Percentiles rank a stretch among this genome's conserved stretches.
These are phyloP conservation scores for Cyanoramphus novaezelandiae DNA, from an alignment of 2,113 vertebrate genomes.

Conservation along the genomic window DNA sequence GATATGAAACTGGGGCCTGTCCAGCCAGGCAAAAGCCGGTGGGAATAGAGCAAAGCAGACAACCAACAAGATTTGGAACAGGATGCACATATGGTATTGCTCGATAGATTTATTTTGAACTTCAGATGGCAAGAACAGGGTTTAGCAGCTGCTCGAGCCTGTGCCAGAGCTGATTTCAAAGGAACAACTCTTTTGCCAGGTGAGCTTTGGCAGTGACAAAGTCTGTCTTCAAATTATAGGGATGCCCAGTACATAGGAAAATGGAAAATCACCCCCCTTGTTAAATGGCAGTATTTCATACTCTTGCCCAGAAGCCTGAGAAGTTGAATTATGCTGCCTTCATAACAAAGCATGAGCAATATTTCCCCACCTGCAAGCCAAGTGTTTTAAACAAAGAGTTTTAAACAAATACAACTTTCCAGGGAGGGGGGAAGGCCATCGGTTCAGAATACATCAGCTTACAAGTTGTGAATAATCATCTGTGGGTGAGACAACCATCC, in stretches of 20 bases:
- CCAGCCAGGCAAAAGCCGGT: not conserved
- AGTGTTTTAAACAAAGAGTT: conserved; percentile 53
- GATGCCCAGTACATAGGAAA: not conserved
- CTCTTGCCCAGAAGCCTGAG: not conserved
- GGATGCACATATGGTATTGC: not conserved
- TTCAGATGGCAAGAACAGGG: not conserved
- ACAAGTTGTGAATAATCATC: conserved; percentile 21
- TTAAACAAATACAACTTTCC: conserved; percentile 47
- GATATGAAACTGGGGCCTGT: not conserved
- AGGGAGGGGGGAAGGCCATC: not conserved
- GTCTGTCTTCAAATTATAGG: not conserved
- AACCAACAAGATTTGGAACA: not conserved
- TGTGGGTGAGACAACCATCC: conserved; percentile 48
- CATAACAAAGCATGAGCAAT: conserved; percentile 52
- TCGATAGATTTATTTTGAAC: not conserved
- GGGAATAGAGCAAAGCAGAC: not conserved
- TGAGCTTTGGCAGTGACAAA: not conserved
- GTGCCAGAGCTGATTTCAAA: not conserved
- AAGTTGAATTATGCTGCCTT: not conserved
- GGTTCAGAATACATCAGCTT: not conserved
- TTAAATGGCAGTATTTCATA: not conserved
- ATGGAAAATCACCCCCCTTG: not conserved
- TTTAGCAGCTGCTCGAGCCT: not conserved
- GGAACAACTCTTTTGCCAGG: not conserved
- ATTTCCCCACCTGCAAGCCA: conserved; percentile 60